Conservation (phyloP, 1,140 invertebrate genomes). For the Centruroides sculpturatus region DNA sequence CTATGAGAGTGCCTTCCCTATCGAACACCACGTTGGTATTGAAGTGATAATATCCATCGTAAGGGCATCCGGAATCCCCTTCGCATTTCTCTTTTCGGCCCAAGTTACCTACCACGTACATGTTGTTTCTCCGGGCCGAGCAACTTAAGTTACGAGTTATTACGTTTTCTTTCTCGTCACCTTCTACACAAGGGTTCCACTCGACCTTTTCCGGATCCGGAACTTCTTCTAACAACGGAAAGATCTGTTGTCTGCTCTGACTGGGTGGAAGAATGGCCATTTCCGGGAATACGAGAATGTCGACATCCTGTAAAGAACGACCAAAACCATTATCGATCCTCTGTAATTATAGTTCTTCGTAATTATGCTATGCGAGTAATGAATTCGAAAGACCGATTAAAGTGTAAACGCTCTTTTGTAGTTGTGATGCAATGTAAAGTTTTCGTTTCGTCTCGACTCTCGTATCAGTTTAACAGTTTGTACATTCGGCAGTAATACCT, state of each 20-base stretch:
- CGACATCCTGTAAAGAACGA: slow-evolving; percentile 35
- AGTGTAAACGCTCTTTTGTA: too few relatives aligned
- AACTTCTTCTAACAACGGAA: not conserved
- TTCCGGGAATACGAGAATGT: slow-evolving; percentile 76
- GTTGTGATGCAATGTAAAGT: too few relatives aligned
- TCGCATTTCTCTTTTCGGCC: slow-evolving; percentile 24
- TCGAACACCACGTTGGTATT: slow-evolving; percentile 64
- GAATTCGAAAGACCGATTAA: too few relatives aligned
- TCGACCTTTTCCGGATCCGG: not conserved
- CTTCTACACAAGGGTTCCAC: not conserved
- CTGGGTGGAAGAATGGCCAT: slow-evolving; percentile 6
- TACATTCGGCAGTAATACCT: too few relatives aligned
- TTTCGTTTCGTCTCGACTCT: too few relatives aligned
- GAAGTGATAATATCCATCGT: slow-evolving; percentile 36
- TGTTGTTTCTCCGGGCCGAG: slow-evolving; percentile 32
- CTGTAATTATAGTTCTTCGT: too few relatives aligned
- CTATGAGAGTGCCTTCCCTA: slow-evolving; percentile 38
- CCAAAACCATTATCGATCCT: not conserved
- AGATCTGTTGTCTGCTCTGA: not conserved
- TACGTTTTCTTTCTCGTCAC: not conserved
- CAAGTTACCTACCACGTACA: slow-evolving; percentile 55
- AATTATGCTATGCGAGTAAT: too few relatives aligned
- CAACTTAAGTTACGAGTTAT: slow-evolving; percentile 37
- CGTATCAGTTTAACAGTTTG: too few relatives aligned
- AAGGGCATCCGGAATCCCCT: slow-evolving; percentile 19